Conservation (phyloP, 1,140 invertebrate species). For the Thaumetopoea pityocampa region DNA sequence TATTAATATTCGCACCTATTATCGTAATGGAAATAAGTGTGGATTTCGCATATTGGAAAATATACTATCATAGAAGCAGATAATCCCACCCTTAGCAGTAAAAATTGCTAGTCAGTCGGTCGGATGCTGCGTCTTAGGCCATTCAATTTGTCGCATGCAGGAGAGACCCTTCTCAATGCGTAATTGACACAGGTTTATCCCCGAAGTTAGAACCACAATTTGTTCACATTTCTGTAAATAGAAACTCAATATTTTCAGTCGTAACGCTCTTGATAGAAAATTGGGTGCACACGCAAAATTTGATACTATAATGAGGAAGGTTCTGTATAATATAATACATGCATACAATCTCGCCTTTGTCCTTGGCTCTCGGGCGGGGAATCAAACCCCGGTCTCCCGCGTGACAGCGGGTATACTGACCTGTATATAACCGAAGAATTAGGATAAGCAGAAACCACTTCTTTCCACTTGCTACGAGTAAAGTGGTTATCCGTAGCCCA, state of each 20-base stretch:
- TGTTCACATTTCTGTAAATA: slow-evolving; percentile 56
- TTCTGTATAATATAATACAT: too few species aligned
- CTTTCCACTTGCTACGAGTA: too few species aligned
- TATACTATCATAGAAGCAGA: slow-evolving; percentile 30
- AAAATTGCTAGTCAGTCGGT: slow-evolving; percentile 46
- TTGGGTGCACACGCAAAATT: slow-evolving; percentile 8
- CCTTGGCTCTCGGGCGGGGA: too few species aligned
- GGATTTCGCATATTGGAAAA: slow-evolving; percentile 26
- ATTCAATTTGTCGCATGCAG: slow-evolving; percentile 58
- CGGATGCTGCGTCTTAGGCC: slow-evolving; percentile 36
- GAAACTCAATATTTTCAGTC: slow-evolving; percentile 35
- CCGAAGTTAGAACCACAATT: slow-evolving; percentile 51
- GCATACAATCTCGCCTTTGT: too few species aligned
- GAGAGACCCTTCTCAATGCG: slow-evolving; percentile 61
- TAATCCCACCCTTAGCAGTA: slow-evolving; percentile 43
- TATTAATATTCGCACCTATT: too few species aligned
- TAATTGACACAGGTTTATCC: slow-evolving; percentile 67
- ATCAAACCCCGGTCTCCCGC: too few species aligned
- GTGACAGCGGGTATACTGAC: too few species aligned
- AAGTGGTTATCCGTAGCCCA: too few species aligned
- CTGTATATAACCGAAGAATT: too few species aligned
- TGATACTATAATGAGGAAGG: too few species aligned
- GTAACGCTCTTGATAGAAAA: neutral
- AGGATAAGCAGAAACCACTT: too few species aligned
- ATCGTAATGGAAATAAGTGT: slow-evolving; percentile 5